These are phyloP conservation scores for Pachypeltis micranthus DNA, from an alignment of 1,140 invertebrate genomes.

Conservation along the genomic window DNA sequence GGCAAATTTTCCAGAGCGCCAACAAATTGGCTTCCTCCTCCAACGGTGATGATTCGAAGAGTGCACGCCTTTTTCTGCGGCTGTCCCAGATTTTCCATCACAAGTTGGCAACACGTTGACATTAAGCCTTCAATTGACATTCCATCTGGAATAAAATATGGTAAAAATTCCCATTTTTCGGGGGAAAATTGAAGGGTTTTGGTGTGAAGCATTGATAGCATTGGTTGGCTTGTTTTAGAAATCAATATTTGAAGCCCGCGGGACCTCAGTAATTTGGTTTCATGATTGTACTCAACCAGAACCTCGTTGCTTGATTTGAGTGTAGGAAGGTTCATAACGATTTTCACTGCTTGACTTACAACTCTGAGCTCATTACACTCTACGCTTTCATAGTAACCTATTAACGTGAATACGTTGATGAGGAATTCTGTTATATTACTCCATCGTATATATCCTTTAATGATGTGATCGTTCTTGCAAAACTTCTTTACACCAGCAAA, in stretches of 20 bases:
- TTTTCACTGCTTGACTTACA: not conserved
- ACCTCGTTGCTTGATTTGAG: not conserved
- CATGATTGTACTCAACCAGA: not conserved
- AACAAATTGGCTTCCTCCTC: not conserved
- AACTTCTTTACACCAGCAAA: not conserved
- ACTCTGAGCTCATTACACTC: not conserved
- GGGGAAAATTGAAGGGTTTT: not conserved
- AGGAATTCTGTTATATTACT: not conserved
- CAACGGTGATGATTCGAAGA: not conserved
- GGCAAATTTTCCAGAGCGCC: not conserved
- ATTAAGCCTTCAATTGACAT: not conserved
- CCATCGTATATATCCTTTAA: not conserved
- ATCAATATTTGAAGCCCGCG: not conserved
- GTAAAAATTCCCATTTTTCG: not conserved
- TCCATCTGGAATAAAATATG: not conserved
- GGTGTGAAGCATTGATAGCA: not conserved
- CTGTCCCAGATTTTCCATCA: not conserved
- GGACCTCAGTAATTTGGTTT: not conserved
- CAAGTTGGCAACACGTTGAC: not conserved
- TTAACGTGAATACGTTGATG: not conserved
- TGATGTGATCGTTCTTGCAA: not conserved
- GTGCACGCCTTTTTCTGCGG: not conserved
- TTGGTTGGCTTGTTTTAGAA: not conserved
- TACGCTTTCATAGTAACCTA: not conserved
- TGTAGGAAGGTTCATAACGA: not conserved